Base-by-base conservation (phyloP, 92 coral and sea anemone genomes). In the Heteractis magnifica region DNA sequence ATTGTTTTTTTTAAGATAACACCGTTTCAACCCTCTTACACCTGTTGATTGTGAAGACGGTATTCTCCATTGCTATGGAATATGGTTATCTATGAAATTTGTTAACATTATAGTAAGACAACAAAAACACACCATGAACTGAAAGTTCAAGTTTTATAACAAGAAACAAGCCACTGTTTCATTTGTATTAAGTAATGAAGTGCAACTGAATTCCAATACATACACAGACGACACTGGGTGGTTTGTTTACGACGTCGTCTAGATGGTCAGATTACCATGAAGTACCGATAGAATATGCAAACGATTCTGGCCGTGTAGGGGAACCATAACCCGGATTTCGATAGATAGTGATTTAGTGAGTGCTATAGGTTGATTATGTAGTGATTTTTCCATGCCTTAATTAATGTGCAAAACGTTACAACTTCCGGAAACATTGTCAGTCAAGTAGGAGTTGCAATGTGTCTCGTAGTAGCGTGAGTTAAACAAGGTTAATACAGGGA, bases 381-480 rank as follows among this genome's bases (percentile, higher is more conserved):
- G n/a, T 26, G 14, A 10, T 4, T 21, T 20, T 26, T 68, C 11
- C 19, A 7, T 10, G 49, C 11, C 15, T 68, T 68, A 68, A 68
- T 68, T 68, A 68, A 41, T 26, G 20, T 41, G 73, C 73, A 68
- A 68, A 68, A 68, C 44, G 73, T 68, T 23, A 68, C 49, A 68
- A 26, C 73, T 23, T 68, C 73, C 73, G 73, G 71, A 64, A 64
- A 19, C 71, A 19, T 64, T 19, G 21, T 64, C 64, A 58, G n/a
- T 64, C 71, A 64, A 19, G 2, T 23, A 16, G 20, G 26, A 64
- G 71, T 64, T 15, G 71, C 71, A 64, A 64, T 64, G 26, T 64
- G 23, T n/a, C n/a, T 64, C 6, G 26, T 53, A 68, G 73, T 8
- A 26, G 49, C 73, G 49, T 68, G 73, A 48, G 73, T 68, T 48